Conservation (phyloP, 2,113 vertebrate species). For the Melanostigma gelatinosum region DNA sequence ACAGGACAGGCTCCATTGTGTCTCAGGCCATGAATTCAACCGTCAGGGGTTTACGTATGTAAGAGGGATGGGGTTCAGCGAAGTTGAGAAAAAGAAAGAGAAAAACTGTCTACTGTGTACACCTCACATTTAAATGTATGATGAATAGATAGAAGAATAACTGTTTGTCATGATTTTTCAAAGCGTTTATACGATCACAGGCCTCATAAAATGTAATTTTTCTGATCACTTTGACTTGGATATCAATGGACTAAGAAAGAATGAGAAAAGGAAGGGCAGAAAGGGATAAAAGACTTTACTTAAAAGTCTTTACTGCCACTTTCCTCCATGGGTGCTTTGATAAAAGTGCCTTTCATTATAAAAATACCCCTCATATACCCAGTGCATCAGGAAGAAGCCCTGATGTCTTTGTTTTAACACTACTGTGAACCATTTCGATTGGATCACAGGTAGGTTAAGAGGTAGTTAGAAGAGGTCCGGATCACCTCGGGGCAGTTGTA, state of each 20-base stretch:
- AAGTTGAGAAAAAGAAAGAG: slow-evolving; percentile 3
- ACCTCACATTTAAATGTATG: slow-evolving; percentile 13
- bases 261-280: background rate
- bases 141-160: background rate
- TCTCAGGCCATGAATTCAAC: slow-evolving; percentile 65
- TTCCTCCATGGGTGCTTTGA: slow-evolving; percentile 28
- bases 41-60: slow-evolving; percentile 35
- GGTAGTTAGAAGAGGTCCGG: slow-evolving; percentile 33
- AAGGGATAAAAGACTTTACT: slow-evolving; percentile 11
- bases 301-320: slow-evolving; percentile 35
- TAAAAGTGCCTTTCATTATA: slow-evolving; percentile 59
- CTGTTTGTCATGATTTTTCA: background rate
- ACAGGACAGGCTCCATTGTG: slow-evolving; percentile 76
- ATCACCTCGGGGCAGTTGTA: slow-evolving; percentile 31
- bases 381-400: slow-evolving; percentile 34
- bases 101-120: slow-evolving; percentile 3
- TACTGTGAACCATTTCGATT: slow-evolving; percentile 34
- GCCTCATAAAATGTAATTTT: background rate
- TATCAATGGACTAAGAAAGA: background rate
- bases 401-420: slow-evolving; percentile 32
- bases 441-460: slow-evolving; percentile 52
- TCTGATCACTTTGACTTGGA: slow-evolving; percentile 2
- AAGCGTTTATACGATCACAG: background rate
- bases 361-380: slow-evolving; percentile 39
- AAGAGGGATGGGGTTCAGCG: background rate